Evolutionary conservation across 2,888 invertebrate species (phyloP).

Genomic region (Papilio demoleus): DNA sequence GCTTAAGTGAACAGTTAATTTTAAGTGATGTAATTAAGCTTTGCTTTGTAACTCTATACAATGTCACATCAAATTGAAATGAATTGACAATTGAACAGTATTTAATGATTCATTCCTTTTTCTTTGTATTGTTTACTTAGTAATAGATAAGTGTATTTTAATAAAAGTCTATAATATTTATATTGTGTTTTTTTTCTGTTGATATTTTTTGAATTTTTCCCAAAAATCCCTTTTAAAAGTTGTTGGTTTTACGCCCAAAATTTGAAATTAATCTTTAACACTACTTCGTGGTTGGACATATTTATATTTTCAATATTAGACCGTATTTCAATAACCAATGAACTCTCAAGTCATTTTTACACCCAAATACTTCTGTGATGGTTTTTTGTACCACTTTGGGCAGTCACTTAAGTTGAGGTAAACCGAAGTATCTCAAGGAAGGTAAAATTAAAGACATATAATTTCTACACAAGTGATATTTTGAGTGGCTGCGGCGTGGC

Average conservation of each 20-base stretch:
- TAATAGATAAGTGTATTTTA: constrained; percentile 53
- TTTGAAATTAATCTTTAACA: too few relatives aligned
- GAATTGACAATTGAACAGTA: constrained; percentile 50
- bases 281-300: too few relatives aligned
- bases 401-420: not conserved
- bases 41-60: not conserved
- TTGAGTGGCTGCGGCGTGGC: constrained; percentile 67
- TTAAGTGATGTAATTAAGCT: not conserved
- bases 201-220: not conserved
- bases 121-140: constrained; percentile 55
- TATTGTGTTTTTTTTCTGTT: constrained; percentile 35
- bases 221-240: too few relatives aligned
- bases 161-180: constrained; percentile 56
- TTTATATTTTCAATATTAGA: too few relatives aligned
- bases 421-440: not conserved
- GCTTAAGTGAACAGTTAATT: not conserved
- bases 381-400: not conserved
- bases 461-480: constrained; percentile 65
- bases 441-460: constrained; percentile 3
- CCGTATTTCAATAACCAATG: too few relatives aligned
- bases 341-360: too few relatives aligned
- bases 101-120: constrained; percentile 73
- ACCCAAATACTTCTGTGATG: not conserved
- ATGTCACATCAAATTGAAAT: not conserved
- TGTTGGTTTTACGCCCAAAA: too few relatives aligned